Percentiles rank a stretch among this genome's conserved stretches.
These are phyloP conservation scores for Cantharis lateralis DNA, from an alignment of 2,888 invertebrate species.

Conservation along the genomic window DNA sequence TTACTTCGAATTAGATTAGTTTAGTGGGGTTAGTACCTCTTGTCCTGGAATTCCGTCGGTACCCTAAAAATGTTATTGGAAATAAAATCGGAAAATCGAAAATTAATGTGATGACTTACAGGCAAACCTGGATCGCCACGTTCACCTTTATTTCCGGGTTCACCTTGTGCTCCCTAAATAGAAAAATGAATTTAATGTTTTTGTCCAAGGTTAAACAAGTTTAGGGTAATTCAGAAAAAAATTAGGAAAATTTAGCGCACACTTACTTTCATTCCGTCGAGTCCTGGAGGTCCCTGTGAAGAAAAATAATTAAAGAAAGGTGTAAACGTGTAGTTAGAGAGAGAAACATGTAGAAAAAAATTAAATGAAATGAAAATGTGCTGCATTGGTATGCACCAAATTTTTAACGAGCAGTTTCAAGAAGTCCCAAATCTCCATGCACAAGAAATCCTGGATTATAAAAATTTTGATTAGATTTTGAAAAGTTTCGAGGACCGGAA, in stretches of 20 bases:
- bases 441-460: conserved; percentile 17
- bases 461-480: conserved; percentile 6
- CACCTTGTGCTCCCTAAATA: conserved; percentile 86
- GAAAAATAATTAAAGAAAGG: conserved; percentile 57
- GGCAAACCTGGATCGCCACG: conserved; percentile 91
- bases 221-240: background rate
- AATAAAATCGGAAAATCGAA: conserved; percentile 12
- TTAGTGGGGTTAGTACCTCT: conserved; percentile 66
- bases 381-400: conserved; percentile 29
- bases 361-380: conserved; percentile 24
- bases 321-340: conserved; percentile 18
- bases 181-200: conserved; percentile 23
- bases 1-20: background rate
- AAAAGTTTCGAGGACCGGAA: background rate
- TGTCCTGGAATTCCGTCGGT: conserved; percentile 92
- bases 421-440: conserved; percentile 28
- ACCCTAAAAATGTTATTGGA: conserved; percentile 68
- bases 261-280: conserved; percentile 95
- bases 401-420: conserved; percentile 23
- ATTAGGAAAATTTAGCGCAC: conserved; percentile 15
- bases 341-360: background rate
- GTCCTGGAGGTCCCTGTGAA: conserved; percentile 88
- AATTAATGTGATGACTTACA: conserved; percentile 64
- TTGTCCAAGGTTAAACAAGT: background rate
- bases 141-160: conserved; percentile 90